Evolutionary conservation across 2,113 vertebrate species (phyloP).

Genomic region (Apaloderma vittatum): DNA sequence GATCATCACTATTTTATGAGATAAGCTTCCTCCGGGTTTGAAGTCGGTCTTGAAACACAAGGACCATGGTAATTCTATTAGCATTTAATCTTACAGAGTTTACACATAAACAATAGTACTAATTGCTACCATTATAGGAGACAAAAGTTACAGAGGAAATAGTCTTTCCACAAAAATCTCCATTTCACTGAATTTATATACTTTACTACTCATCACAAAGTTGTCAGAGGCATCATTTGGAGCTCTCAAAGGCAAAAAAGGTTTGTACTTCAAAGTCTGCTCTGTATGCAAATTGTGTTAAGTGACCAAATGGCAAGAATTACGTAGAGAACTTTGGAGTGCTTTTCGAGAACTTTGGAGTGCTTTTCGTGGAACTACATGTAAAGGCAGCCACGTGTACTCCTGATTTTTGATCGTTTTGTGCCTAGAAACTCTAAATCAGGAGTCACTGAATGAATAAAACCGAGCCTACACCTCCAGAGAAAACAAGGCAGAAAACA

Average conservation of each 20-base stretch:
- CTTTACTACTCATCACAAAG: not conserved
- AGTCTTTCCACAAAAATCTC: not conserved
- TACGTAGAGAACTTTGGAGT: not conserved
- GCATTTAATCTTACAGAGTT: not conserved
- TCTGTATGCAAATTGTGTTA: not conserved
- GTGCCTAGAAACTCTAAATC: not conserved
- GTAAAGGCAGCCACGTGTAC: not conserved
- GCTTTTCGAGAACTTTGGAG: too few species aligned
- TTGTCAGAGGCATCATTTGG: not conserved
- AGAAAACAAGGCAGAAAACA: not conserved
- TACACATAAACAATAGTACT: not conserved
- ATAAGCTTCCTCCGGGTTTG: not conserved
- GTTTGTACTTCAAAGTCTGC: not conserved
- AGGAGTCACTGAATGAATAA: not conserved
- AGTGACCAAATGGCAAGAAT: not conserved
- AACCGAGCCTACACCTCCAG: not conserved
- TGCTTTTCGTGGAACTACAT: not conserved
- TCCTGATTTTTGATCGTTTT: not conserved
- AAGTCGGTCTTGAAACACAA: not conserved
- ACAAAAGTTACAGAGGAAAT: not conserved
- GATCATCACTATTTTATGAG: not conserved
- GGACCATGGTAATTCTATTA: not conserved
- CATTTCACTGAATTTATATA: not conserved
- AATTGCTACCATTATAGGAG: not conserved
- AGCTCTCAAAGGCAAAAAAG: not conserved